Evolutionary conservation across 1,140 invertebrate species (phyloP).

Genomic region (Drosophila pectinifera): DNA sequence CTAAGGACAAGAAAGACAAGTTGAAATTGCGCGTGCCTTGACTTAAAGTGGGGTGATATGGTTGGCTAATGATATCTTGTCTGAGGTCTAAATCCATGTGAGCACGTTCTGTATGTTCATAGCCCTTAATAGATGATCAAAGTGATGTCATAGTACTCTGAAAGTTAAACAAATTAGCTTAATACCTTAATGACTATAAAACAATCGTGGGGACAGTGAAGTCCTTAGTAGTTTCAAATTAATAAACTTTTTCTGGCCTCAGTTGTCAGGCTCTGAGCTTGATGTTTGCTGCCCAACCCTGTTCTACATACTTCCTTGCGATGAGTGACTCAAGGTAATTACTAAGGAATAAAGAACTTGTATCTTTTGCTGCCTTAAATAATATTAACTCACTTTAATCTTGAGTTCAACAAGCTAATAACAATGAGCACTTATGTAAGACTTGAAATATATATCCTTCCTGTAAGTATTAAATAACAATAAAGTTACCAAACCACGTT

Average conservation of each 20-base stretch:
- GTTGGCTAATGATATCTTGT: constrained; percentile 12
- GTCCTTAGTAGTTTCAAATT: background rate
- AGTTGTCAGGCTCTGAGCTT: background rate
- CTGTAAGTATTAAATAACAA: background rate
- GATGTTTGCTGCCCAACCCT: background rate
- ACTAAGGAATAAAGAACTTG: background rate
- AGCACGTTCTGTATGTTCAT: background rate
- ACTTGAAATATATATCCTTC: too few species aligned
- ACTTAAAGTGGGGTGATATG: background rate
- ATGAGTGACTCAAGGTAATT: background rate
- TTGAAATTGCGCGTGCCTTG: constrained; percentile 13
- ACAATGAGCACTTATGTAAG: background rate
- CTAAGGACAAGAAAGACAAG: constrained; percentile 14
- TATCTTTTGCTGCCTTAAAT: background rate
- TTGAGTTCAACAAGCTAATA: background rate
- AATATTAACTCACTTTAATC: background rate
- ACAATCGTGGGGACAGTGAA: too few species aligned
- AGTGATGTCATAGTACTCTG: background rate
- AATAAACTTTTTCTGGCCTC: background rate
- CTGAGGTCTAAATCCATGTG: background rate
- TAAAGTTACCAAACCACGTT: background rate
- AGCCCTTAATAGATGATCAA: background rate
- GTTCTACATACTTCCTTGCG: too few species aligned
- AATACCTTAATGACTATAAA: too few species aligned
- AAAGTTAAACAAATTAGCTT: background rate